Evolutionary conservation across 2,113 vertebrate species (phyloP).

Genomic region (Arvicanthis niloticus): DNA sequence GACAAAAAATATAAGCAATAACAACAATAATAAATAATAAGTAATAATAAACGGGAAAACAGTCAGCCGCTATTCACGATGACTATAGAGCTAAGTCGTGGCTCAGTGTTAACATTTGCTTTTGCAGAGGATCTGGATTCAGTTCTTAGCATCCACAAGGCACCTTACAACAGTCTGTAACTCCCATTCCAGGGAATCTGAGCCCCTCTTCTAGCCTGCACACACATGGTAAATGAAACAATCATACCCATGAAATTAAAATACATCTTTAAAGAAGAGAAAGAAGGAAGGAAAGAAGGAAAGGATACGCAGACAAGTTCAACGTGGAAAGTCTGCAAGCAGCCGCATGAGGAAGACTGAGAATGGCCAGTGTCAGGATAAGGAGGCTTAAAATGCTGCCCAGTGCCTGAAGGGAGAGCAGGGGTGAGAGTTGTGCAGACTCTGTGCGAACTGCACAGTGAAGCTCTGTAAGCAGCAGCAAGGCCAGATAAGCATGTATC

Average conservation of each 20-base stretch:
- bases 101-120: neutral
- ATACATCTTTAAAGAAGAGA: neutral
- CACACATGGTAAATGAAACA: neutral
- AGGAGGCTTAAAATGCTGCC: neutral
- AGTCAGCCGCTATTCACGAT: neutral
- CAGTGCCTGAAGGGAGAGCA: neutral
- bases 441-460: no score
- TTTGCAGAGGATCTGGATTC: neutral
- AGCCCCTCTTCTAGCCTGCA: neutral
- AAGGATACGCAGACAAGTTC: neutral
- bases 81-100: neutral
- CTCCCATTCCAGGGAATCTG: neutral
- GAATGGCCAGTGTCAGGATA: neutral
- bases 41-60: neutral
- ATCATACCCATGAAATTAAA: neutral
- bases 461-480: neutral
- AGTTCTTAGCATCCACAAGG: neutral
- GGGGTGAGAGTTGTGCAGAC: neutral
- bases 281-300: neutral
- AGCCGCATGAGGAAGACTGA: neutral
- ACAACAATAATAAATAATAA: no score
- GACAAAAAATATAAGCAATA: neutral
- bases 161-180: neutral
- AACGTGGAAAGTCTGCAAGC: no score
- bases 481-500: neutral